These are phyloP conservation scores for Himantopus leucocephalus DNA, from an alignment of 2,113 vertebrate genomes.

Conservation along the genomic window DNA sequence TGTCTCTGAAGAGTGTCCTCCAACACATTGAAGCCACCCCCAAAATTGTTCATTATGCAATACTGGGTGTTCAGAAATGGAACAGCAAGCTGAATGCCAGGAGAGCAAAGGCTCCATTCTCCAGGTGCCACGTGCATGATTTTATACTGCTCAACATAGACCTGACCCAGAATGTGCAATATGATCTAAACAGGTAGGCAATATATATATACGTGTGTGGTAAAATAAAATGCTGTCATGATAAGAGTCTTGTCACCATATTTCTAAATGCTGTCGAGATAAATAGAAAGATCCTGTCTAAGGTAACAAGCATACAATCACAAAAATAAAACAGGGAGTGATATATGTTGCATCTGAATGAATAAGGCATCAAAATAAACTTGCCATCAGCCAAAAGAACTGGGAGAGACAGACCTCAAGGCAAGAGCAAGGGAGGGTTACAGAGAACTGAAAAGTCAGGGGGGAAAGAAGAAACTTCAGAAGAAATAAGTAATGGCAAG, in stretches of 20 bases:
- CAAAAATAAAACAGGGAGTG: not conserved
- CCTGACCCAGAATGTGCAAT: constrained; percentile 96
- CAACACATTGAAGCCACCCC: constrained; percentile 94
- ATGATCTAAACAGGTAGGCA: constrained; percentile 93
- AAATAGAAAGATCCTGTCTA: not conserved
- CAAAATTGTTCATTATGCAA: constrained; percentile 90
- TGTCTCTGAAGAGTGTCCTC: constrained; percentile 89
- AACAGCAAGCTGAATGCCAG: constrained; percentile 80
- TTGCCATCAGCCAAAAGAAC: not conserved
- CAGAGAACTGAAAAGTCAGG: not conserved
- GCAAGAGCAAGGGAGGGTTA: not conserved
- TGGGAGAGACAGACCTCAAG: not conserved
- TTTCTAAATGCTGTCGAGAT: not conserved
- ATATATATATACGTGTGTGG: not conserved
- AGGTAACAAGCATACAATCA: not conserved
- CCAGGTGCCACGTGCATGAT: constrained; percentile 90
- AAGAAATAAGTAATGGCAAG: not conserved
- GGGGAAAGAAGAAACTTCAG: not conserved
- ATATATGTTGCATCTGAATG: not conserved
- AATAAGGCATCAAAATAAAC: not conserved
- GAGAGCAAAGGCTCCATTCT: constrained; percentile 77
- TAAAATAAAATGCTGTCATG: not conserved
- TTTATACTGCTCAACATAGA: constrained; percentile 95
- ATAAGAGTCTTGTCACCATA: not conserved
- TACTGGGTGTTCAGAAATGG: constrained; percentile 92